Evolutionary conservation across 2,113 vertebrate species (phyloP).

Genomic region (Eurypyga helias): DNA sequence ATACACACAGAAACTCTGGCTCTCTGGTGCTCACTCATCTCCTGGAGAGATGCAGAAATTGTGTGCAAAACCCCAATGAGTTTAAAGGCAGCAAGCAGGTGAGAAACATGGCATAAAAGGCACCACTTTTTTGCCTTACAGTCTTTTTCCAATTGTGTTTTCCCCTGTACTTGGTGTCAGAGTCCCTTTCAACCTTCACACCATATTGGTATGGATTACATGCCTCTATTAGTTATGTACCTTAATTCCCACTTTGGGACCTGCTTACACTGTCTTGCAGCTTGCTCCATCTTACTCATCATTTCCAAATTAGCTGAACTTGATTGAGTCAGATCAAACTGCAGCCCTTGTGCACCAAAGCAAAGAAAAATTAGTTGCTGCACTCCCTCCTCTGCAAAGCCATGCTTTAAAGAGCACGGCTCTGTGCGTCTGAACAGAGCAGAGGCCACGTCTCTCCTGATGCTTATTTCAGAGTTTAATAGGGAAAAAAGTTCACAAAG

Average conservation of each 20-base stretch:
- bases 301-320: slow-evolving; percentile 49
- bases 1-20: not conserved
- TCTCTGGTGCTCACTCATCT: not conserved
- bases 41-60: not conserved
- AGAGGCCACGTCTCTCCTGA: not conserved
- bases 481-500: not conserved
- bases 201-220: not conserved
- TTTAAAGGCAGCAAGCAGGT: not conserved
- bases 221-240: not conserved
- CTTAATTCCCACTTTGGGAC: not conserved
- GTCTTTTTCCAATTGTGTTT: not conserved
- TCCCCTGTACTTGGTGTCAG: not conserved
- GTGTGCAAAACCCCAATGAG: not conserved
- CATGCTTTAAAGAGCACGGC: not conserved
- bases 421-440: not conserved
- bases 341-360: not conserved
- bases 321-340: slow-evolving; percentile 22
- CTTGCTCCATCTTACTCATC: slow-evolving; percentile 27
- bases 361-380: not conserved
- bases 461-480: not conserved
- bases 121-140: not conserved
- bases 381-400: not conserved
- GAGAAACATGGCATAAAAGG: not conserved
- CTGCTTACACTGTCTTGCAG: not conserved
- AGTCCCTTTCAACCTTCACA: slow-evolving; percentile 15